A percentile compares a stretch with the other conserved stretches of the same genome.
These are phyloP conservation scores for Agrypnus murinus DNA, from an alignment of 2,888 invertebrate genomes.

Conservation along the genomic window DNA sequence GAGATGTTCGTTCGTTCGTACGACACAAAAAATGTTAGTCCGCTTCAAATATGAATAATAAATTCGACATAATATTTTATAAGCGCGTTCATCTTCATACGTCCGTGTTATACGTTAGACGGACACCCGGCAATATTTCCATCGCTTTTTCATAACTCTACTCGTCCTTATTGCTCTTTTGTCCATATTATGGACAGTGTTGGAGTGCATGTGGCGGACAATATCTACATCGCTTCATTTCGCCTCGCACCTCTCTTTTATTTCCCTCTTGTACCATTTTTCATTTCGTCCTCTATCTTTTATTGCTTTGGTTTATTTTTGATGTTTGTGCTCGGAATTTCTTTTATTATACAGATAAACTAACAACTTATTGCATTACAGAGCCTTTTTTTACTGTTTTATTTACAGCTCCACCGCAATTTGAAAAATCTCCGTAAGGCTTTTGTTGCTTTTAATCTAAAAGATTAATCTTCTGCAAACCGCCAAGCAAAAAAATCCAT, in stretches of 20 bases:
- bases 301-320: conserved; percentile 46
- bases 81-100: conserved; percentile 39
- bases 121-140: conserved; percentile 32
- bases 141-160: conserved; percentile 31
- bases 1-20: conserved; percentile 5
- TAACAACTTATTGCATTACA: conserved; percentile 33
- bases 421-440: conserved; percentile 16
- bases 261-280: conserved; percentile 46
- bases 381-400: conserved; percentile 14
- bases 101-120: conserved; percentile 27
- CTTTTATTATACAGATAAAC: conserved; percentile 35
- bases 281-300: conserved; percentile 46
- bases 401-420: conserved; percentile 27
- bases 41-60: conserved; percentile 42
- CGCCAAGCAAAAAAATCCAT: conserved; percentile 9
- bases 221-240: conserved; percentile 49
- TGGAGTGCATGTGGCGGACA: conserved; percentile 39
- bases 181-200: conserved; percentile 28
- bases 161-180: conserved; percentile 33
- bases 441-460: conserved; percentile 25
- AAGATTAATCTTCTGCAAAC: conserved; percentile 5
- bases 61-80: conserved; percentile 42
- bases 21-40: conserved; percentile 30
- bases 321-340: conserved; percentile 37
- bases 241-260: conserved; percentile 45